Evolutionary conservation across 1,140 invertebrate genomes (phyloP).

Genomic region (Epicauta chinensis): DNA sequence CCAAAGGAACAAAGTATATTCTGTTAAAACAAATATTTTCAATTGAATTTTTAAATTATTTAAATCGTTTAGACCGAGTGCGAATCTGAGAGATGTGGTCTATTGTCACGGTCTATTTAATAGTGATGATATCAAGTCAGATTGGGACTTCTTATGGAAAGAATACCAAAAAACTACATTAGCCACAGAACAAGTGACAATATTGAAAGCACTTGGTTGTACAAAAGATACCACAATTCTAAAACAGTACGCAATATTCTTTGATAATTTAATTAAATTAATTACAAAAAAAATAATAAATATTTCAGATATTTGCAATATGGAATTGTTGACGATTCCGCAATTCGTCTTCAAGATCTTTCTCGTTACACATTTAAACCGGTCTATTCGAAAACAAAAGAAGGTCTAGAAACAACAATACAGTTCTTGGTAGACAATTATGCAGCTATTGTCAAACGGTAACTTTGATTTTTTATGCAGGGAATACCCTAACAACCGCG

Average conservation of each 20-base stretch:
- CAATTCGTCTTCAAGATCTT: conserved; percentile 11
- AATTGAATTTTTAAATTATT: not conserved
- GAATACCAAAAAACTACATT: conserved; percentile 45
- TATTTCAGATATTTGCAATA: conserved; percentile 36
- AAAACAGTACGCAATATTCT: no score
- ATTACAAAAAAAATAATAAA: conserved; percentile 12
- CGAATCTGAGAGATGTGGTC: conserved; percentile 52
- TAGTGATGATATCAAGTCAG: conserved; percentile 24
- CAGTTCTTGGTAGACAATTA: no score
- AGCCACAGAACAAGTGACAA: conserved; percentile 49
- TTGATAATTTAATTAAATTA: no score
- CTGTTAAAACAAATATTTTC: not conserved
- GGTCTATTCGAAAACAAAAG: no score
- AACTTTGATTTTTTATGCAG: conserved; percentile 43
- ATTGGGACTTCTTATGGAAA: conserved; percentile 49
- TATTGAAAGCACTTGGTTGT: conserved; percentile 54
- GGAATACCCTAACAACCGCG: conserved; percentile 43
- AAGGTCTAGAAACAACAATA: no score
- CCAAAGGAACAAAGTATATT: not conserved
- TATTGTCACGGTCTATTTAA: conserved; percentile 51
- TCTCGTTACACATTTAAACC: conserved; percentile 3
- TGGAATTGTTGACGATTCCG: not conserved
- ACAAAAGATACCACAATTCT: conserved; percentile 28
- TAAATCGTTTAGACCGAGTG: conserved; percentile 41
- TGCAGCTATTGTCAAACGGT: no score